phyloP scores from a whole-genome alignment of 2,888 invertebrate genomes.

The Ophioninae sp. region DNA sequence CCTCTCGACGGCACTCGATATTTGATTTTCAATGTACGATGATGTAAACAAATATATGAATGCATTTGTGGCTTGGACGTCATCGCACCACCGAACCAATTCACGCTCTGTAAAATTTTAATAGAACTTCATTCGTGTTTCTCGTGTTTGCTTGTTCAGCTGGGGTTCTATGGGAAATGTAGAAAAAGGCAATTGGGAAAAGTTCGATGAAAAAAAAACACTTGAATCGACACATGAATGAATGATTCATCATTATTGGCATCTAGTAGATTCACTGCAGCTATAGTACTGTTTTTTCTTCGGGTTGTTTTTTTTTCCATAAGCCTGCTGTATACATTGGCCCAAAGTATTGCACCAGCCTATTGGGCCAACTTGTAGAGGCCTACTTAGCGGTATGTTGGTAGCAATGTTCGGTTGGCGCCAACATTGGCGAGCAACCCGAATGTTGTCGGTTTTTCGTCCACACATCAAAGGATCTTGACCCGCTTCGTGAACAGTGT shows the following conservation, averaged over 20 bases:
- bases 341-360: too few relatives aligned
- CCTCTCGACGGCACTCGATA: constrained; percentile 37
- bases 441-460: too few relatives aligned
- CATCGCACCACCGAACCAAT: constrained; percentile 40
- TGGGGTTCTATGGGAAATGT: not conserved
- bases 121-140: constrained; percentile 1
- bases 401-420: too few relatives aligned
- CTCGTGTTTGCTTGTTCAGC: not conserved
- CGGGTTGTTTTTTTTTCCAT: too few relatives aligned
- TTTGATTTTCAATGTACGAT: constrained; percentile 45
- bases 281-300: not conserved
- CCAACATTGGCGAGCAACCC: too few relatives aligned
- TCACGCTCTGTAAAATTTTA: constrained; percentile 31
- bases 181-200: not conserved
- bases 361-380: too few relatives aligned
- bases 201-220: not conserved
- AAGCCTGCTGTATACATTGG: too few relatives aligned
- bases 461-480: too few relatives aligned
- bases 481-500: too few relatives aligned
- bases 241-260: not conserved
- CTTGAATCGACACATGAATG: not conserved
- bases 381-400: too few relatives aligned
- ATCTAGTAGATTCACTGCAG: not conserved
- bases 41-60: not conserved
- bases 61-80: constrained; percentile 17